phyloP scores from a whole-genome alignment of 2,113 vertebrate species.

The Dasyurus viverrinus region DNA sequence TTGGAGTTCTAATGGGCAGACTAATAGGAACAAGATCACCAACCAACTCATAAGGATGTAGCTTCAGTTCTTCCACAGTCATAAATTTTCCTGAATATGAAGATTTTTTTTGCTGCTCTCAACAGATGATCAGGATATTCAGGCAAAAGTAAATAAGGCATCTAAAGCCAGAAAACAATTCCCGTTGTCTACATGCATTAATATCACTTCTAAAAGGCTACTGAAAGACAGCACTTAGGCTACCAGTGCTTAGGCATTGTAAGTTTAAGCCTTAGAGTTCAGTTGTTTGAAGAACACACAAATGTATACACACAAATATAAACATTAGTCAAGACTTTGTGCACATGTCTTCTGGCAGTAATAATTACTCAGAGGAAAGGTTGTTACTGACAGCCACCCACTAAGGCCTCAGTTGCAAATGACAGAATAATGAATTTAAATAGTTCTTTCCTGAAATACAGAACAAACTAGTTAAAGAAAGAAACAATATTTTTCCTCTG shows the following conservation, averaged over 20 bases:
- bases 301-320: not conserved
- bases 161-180: not conserved
- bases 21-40: not conserved
- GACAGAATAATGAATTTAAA: slow-evolving; percentile 77
- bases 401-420: slow-evolving; percentile 63
- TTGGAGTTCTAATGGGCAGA: not conserved
- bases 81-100: not conserved
- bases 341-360: slow-evolving; percentile 56
- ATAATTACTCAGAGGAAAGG: slow-evolving; percentile 58
- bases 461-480: slow-evolving; percentile 52
- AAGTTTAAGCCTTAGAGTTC: slow-evolving; percentile 60
- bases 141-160: not conserved
- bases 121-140: not conserved
- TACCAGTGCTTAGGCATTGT: slow-evolving; percentile 1
- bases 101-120: not conserved
- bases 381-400: slow-evolving; percentile 59
- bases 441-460: slow-evolving; percentile 57
- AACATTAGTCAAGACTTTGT: slow-evolving; percentile 69
- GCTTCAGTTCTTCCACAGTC: too few relatives aligned
- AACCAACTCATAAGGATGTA: rapidly evolving
- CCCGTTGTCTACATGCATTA: slow-evolving; percentile 22
- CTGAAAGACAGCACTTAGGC: slow-evolving; percentile 49
- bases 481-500: slow-evolving; percentile 68
- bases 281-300: slow-evolving; percentile 65
- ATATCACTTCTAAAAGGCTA: slow-evolving; percentile 53